phyloP scores from a whole-genome alignment of 2,888 invertebrate genomes.

The Hypsopygia costalis region DNA sequence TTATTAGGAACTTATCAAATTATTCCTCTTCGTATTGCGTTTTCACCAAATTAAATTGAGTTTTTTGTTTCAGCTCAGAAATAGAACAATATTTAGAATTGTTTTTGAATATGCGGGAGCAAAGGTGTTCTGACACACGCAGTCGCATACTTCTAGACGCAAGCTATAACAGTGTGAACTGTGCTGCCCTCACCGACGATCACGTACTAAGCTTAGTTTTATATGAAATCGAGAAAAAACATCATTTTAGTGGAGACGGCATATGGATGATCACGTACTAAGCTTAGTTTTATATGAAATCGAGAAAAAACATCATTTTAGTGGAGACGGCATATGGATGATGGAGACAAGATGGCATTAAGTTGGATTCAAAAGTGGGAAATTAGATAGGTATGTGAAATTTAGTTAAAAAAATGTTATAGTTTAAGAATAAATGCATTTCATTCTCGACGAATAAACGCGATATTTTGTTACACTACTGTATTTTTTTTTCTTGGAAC shows the following conservation, averaged over 20 bases:
- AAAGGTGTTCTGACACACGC: not conserved
- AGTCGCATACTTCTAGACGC: conserved; percentile 28
- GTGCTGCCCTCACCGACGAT: conserved; percentile 49
- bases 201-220: conserved; percentile 83
- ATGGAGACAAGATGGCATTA: conserved; percentile 40
- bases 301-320: conserved; percentile 87
- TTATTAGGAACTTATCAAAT: too few relatives aligned
- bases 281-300: conserved; percentile 86
- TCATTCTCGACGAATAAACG: too few relatives aligned
- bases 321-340: conserved; percentile 87
- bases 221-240: conserved; percentile 86
- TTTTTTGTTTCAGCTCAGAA: conserved; percentile 47
- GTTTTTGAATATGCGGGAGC: conserved; percentile 34
- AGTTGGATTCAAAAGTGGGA: conserved; percentile 24
- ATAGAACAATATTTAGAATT: conserved; percentile 43
- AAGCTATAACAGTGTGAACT: conserved; percentile 38
- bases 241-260: conserved; percentile 88
- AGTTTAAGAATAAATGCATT: too few relatives aligned
- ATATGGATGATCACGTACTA: conserved; percentile 83
- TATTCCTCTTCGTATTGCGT: too few relatives aligned
- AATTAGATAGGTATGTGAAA: too few relatives aligned
- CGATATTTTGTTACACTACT: too few relatives aligned
- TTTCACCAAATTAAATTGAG: too few relatives aligned
- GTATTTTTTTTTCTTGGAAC: too few relatives aligned
- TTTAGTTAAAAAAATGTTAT: too few relatives aligned